Percentiles rank a stretch among this genome's conserved stretches.
Evolutionary conservation across 2,797 vertebrate species (phyloP).

Genomic region (Sarcoramphus papa): DNA sequence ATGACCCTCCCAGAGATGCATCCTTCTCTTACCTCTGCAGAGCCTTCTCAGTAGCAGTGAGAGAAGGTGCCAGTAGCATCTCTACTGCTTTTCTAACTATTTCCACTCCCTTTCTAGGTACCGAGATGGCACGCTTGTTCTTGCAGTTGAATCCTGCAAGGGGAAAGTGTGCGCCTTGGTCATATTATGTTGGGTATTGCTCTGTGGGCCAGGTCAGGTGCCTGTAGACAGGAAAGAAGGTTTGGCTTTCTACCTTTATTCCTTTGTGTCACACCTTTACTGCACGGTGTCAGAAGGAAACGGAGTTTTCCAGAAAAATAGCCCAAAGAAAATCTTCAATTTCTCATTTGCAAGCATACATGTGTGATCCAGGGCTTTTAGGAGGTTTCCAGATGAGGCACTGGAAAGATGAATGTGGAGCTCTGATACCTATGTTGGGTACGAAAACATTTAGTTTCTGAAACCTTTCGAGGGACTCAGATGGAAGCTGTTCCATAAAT

Average conservation of each 20-base stretch:
- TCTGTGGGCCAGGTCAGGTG: background rate
- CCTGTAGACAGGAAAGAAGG: background rate
- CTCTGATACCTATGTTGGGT: background rate
- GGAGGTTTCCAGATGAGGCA: background rate
- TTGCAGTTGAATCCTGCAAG: background rate
- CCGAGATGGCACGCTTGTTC: rapidly evolving
- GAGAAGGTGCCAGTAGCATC: background rate
- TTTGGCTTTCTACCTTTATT: background rate
- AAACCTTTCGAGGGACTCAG: background rate
- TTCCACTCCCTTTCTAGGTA: background rate
- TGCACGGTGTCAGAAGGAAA: background rate
- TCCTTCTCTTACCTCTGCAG: background rate
- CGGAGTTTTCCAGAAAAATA: background rate
- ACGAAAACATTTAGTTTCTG: background rate
- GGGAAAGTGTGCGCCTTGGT: rapidly evolving
- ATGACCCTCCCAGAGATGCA: background rate
- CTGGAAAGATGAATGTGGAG: background rate
- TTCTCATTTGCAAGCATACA: background rate
- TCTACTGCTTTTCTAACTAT: background rate
- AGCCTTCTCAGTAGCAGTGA: background rate
- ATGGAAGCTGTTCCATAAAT: background rate
- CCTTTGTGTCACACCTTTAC: background rate
- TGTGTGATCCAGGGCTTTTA: background rate
- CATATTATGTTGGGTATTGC: background rate
- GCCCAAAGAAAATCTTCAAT: background rate